phyloP scores from a whole-genome alignment of 1,140 invertebrate species.

The Temnothorax longispinosus region DNA sequence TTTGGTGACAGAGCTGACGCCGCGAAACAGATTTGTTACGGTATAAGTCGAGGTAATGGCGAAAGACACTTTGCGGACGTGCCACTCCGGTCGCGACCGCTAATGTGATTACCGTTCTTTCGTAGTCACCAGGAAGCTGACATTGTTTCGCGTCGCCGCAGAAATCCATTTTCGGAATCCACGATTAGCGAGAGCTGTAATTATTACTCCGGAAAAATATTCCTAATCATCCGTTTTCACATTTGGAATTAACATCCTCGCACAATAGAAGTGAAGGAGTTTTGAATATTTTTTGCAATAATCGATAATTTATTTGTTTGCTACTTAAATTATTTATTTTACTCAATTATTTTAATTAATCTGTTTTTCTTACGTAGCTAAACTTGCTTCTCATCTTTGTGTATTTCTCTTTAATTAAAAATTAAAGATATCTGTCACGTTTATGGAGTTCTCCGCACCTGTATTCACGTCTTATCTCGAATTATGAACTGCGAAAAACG shows the following conservation, averaged over 20 bases:
- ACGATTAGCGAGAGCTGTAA: constrained; percentile 1
- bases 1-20: constrained; percentile 75
- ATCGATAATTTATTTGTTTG: neutral
- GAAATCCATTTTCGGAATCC: constrained; percentile 43
- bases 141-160: constrained; percentile 53
- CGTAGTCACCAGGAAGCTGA: constrained; percentile 27
- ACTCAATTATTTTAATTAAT: neutral
- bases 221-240: neutral
- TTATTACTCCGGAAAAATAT: neutral
- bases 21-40: constrained; percentile 75
- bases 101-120: constrained; percentile 74
- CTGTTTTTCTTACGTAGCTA: neutral
- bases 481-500: neutral
- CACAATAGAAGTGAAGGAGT: neutral
- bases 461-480: neutral
- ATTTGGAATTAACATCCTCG: neutral
- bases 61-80: constrained; percentile 50
- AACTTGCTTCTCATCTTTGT: neutral
- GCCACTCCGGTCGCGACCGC: constrained; percentile 52
- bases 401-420: neutral
- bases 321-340: neutral
- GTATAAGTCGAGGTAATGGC: constrained; percentile 72
- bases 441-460: neutral
- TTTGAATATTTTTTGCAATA: neutral
- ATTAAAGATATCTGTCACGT: neutral